Conservation (phyloP, 1,140 invertebrate species). For the Lordiphosa clarofinis region DNA sequence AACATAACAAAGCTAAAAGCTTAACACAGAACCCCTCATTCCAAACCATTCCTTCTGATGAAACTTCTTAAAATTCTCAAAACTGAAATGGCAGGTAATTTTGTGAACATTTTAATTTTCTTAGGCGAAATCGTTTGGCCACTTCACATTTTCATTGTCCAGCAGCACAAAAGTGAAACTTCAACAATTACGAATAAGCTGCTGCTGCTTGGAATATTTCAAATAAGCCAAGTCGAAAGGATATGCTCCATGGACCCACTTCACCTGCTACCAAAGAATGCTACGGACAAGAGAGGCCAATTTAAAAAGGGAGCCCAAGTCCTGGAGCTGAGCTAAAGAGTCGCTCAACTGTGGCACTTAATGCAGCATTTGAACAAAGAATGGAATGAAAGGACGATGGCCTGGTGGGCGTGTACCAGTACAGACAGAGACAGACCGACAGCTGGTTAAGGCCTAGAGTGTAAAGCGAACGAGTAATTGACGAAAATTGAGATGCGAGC, state of each 20-base stretch:
- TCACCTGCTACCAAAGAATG: conserved; percentile 44
- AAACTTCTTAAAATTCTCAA: too few relatives aligned
- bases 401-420: conserved; percentile 8
- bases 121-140: neutral
- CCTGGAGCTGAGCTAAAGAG: conserved; percentile 28
- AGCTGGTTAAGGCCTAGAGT: conserved; percentile 37
- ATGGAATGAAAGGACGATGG: conserved; percentile 33
- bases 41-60: too few relatives aligned
- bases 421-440: conserved; percentile 1
- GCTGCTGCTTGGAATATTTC: conserved; percentile 49
- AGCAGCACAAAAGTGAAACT: conserved; percentile 27
- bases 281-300: conserved; percentile 46
- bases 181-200: conserved; percentile 46
- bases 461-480: conserved; percentile 58
- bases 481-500: conserved; percentile 66
- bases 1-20: too few relatives aligned
- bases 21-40: too few relatives aligned
- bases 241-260: conserved; percentile 24
- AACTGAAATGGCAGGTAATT: too few relatives aligned
- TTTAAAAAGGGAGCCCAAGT: conserved; percentile 40
- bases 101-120: too few relatives aligned
- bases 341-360: conserved; percentile 68
- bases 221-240: conserved; percentile 50
- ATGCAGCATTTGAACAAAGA: conserved; percentile 65
- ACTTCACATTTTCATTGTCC: conserved; percentile 20